Evolutionary conservation across 23 tunicate genomes (phyloP), one percentile per base, ranked within the genome.

Genomic region (Styela plicata): DNA sequence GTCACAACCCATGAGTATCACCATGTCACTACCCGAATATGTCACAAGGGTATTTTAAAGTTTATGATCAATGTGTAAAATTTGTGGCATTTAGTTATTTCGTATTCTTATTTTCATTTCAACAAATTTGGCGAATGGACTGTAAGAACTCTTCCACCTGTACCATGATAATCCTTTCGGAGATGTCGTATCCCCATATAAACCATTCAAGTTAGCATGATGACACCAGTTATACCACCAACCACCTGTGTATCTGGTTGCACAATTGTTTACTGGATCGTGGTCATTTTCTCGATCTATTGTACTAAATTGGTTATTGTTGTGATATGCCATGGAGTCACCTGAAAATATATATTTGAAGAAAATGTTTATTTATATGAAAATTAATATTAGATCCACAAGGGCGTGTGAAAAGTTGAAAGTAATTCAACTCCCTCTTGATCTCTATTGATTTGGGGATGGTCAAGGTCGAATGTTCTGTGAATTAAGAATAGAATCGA

Each of bases 191-290:
- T 66, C 71, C 16, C 7, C 31, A 17, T 66, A 66, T 66, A 66
- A 28, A 28, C 71, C 71, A 28, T 66, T 66, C 31, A 66, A 28
- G 71, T 66, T 66, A 28, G 71, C 30, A 17, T 66, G 71, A 28
- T 66, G 71, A 66, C 71, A 66, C 31, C 71, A 5, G 31, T 26
- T 66, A 17, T 66, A 26, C 71, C 71, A 66, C 71, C 71, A 66
- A 5, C 71, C 71, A 5, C 71, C 71, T 66, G 7, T 66, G 31
- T 66, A 66, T 5, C 16, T 17, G 5, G 7, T 17, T 5, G 71
- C 71, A 17, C 71, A 66, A n/a, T n/a, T n/a, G 17, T 66, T 66
- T 66, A 5, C 13, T 44, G 10, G 10, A 5, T 44, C 10, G 57
- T 5, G 57, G 57, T 44, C 57, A 13, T 44, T 44, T 44, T 44